These are phyloP conservation scores for Colinus virginianus DNA, from an alignment of 2,113 vertebrate species.

Conservation along the genomic window DNA sequence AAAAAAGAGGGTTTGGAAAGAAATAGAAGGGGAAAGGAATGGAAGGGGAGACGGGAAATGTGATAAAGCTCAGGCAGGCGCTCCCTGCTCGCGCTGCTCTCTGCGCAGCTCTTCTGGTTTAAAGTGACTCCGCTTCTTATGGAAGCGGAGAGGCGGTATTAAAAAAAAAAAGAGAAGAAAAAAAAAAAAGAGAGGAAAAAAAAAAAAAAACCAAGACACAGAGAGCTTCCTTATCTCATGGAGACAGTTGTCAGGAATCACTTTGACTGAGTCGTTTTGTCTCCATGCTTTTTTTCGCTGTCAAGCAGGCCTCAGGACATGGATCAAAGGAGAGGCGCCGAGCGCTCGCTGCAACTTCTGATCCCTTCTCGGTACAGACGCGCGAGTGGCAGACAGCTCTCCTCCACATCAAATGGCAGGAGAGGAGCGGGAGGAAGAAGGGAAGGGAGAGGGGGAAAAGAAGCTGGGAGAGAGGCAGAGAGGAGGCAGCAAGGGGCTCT, in stretches of 20 bases:
- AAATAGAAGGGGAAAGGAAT: no score
- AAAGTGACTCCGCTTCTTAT: constrained; percentile 84
- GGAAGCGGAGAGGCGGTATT: constrained; percentile 84
- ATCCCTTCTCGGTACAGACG: constrained; percentile 85
- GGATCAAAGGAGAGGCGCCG: constrained; percentile 96
- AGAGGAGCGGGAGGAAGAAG: not conserved
- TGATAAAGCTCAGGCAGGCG: constrained; percentile 26
- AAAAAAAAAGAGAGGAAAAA: not conserved
- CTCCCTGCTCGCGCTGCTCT: not conserved
- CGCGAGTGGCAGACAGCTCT: constrained; percentile 81
- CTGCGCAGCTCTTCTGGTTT: constrained; percentile 81
- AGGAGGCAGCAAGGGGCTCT: not conserved
- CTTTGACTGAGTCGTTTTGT: constrained; percentile 95
- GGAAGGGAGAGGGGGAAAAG: not conserved
- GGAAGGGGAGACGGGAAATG: constrained; percentile 17
- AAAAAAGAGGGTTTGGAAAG: not conserved
- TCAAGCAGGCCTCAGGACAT: constrained; percentile 96
- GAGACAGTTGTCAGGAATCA: constrained; percentile 99
- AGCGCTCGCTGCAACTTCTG: constrained; percentile 88
- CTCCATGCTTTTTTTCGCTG: constrained; percentile 88
- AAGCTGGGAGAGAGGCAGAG: not conserved
- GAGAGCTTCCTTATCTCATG: constrained; percentile 92
- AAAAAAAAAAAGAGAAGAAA: constrained; percentile 43
- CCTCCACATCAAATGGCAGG: constrained; percentile 84
- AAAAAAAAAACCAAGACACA: constrained; percentile 74